Conservation (phyloP, 2,888 invertebrate species). For the Augiades crinisus region DNA sequence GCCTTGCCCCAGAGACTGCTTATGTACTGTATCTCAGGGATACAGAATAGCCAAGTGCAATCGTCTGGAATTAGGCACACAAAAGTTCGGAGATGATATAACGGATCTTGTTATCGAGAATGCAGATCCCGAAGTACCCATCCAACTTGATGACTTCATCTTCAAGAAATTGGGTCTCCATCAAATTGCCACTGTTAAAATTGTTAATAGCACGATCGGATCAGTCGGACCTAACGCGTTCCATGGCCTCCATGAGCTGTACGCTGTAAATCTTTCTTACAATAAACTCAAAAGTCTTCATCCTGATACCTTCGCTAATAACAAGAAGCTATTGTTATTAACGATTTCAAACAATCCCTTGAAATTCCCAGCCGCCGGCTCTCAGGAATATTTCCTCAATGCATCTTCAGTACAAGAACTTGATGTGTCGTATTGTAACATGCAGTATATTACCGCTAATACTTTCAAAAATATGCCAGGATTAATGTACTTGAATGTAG, state of each 20-base stretch:
- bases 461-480: slow-evolving; percentile 84
- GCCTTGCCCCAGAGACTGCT: slow-evolving; percentile 84
- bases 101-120: slow-evolving; percentile 85
- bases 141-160: slow-evolving; percentile 81
- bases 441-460: slow-evolving; percentile 83
- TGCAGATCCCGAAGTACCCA: slow-evolving; percentile 79
- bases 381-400: slow-evolving; percentile 77
- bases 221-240: slow-evolving; percentile 86
- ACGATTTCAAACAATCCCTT: slow-evolving; percentile 86
- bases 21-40: slow-evolving; percentile 82
- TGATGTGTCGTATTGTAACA: slow-evolving; percentile 85
- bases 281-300: slow-evolving; percentile 85
- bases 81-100: slow-evolving; percentile 85
- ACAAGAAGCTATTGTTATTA: slow-evolving; percentile 83
- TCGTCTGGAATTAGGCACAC: slow-evolving; percentile 84
- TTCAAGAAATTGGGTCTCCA: slow-evolving; percentile 84
- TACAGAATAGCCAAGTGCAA: slow-evolving; percentile 85
- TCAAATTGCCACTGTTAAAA: slow-evolving; percentile 84
- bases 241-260: slow-evolving; percentile 84
- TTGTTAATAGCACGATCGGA: slow-evolving; percentile 85
- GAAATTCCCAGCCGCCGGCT: slow-evolving; percentile 62
- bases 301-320: slow-evolving; percentile 85
- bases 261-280: slow-evolving; percentile 85
- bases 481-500: slow-evolving; percentile 85
- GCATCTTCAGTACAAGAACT: slow-evolving; percentile 86